These are phyloP conservation scores for Caenorhabditis briggsae DNA, from an alignment of 1,140 invertebrate genomes.

Conservation along the genomic window DNA sequence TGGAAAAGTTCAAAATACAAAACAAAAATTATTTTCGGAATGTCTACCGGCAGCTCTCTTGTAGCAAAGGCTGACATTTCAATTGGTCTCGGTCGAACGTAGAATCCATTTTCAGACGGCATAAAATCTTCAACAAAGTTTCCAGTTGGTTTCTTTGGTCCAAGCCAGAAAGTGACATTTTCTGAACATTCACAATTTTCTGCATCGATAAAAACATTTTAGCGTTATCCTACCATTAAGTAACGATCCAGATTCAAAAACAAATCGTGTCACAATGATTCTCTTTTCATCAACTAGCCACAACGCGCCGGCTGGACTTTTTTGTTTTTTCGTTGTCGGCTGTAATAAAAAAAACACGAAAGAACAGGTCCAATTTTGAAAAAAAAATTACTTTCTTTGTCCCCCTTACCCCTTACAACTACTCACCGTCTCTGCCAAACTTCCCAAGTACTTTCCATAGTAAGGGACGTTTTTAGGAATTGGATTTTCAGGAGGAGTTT, in stretches of 20 bases:
- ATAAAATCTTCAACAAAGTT: constrained; percentile 69
- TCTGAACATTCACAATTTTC: constrained; percentile 64
- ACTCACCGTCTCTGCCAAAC: constrained; percentile 70
- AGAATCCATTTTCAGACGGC: constrained; percentile 75
- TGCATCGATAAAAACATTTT: neutral
- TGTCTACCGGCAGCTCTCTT: constrained; percentile 62
- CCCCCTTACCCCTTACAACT: neutral
- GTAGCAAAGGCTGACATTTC: constrained; percentile 71
- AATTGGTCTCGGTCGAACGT: constrained; percentile 68
- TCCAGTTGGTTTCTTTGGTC: constrained; percentile 70
- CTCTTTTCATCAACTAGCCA: constrained; percentile 75
- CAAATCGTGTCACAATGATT: constrained; percentile 75
- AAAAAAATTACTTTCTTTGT: constrained; percentile 6
- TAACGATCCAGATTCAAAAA: constrained; percentile 72
- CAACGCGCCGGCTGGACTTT: constrained; percentile 74
- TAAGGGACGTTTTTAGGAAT: constrained; percentile 74
- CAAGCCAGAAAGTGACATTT: constrained; percentile 77
- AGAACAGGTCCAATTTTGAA: constrained; percentile 18
- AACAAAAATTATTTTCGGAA: neutral
- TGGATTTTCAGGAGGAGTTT: constrained; percentile 55
- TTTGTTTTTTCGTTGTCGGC: constrained; percentile 55
- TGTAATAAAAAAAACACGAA: constrained; percentile 14
- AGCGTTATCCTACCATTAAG: constrained; percentile 60
- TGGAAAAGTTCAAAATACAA: constrained; percentile 19
- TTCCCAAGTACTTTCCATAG: constrained; percentile 75